A percentile compares a stretch with the other conserved stretches of the same genome.
Evolutionary conservation across 2,888 invertebrate species (phyloP).

Genomic region (Saturnia japonica): DNA sequence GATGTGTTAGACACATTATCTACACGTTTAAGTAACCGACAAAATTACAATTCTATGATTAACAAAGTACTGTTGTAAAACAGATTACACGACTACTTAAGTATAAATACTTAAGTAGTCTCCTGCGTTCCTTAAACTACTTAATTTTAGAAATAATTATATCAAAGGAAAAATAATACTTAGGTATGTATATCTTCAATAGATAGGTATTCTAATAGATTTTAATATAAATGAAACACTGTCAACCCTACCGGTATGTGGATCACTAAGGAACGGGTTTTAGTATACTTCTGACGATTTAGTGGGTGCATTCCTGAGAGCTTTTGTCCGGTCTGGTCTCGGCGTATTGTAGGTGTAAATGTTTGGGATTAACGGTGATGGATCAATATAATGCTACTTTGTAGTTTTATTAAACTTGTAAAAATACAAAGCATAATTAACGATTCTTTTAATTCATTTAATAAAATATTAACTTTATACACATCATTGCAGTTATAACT

Average conservation of each 20-base stretch:
- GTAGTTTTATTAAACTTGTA: neutral
- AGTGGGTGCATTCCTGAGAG: conserved; percentile 71
- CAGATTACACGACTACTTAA: neutral
- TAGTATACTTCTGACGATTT: conserved; percentile 71
- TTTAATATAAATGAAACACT: neutral
- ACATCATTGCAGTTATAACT: too few species aligned
- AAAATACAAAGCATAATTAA: neutral
- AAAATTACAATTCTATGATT: conserved; percentile 75
- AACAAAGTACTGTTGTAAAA: conserved; percentile 37
- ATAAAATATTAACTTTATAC: neutral
- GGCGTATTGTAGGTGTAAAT: conserved; percentile 53
- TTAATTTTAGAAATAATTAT: too few species aligned
- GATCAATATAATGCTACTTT: conserved; percentile 42
- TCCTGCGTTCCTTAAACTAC: too few species aligned
- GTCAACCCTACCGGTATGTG: conserved; percentile 41
- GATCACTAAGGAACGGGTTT: conserved; percentile 67
- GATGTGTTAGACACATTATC: conserved; percentile 55
- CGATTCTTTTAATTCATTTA: neutral
- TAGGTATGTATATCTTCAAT: too few species aligned
- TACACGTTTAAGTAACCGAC: conserved; percentile 70
- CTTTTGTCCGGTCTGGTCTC: conserved; percentile 40
- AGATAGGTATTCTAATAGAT: neutral
- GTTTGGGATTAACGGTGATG: conserved; percentile 52
- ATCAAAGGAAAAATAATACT: too few species aligned
- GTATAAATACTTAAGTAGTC: neutral